These are phyloP conservation scores for Drosophila fulvimacula DNA, from an alignment of 2,888 invertebrate species.

Conservation along the genomic window DNA sequence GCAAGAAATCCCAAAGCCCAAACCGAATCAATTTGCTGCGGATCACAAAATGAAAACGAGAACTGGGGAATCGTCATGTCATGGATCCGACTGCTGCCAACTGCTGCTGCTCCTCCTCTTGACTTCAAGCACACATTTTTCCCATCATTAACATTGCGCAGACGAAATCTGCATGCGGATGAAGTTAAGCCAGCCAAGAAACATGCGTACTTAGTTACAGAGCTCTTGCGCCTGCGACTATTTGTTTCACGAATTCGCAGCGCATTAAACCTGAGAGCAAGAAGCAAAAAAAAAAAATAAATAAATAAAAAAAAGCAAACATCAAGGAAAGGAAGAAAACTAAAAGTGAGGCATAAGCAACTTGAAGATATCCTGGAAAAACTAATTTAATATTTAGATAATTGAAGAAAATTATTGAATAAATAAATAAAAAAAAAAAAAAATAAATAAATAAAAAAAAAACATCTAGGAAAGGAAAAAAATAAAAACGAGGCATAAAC, in stretches of 20 bases:
- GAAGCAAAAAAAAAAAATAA: slow-evolving; percentile 30
- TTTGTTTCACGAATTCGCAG: slow-evolving; percentile 82
- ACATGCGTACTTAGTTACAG: slow-evolving; percentile 80
- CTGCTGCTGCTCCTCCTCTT: slow-evolving; percentile 7
- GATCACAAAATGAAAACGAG: slow-evolving; percentile 54
- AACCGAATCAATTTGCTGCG: slow-evolving; percentile 71
- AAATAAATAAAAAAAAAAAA: too few species aligned
- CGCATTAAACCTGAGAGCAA: slow-evolving; percentile 52
- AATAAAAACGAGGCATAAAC: too few species aligned
- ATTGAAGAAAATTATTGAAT: neutral
- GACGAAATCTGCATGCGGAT: slow-evolving; percentile 69
- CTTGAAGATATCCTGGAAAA: slow-evolving; percentile 34
- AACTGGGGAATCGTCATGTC: slow-evolving; percentile 56
- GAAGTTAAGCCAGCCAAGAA: slow-evolving; percentile 63
- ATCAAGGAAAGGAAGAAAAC: slow-evolving; percentile 13
- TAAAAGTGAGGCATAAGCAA: neutral
- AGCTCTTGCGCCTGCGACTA: slow-evolving; percentile 65
- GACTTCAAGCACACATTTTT: slow-evolving; percentile 50
- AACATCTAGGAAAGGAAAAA: too few species aligned
- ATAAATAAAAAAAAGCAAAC: slow-evolving; percentile 40
- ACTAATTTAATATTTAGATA: neutral
- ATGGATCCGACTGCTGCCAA: slow-evolving; percentile 20
- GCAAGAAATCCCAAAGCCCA: slow-evolving; percentile 28
- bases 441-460: too few species aligned
- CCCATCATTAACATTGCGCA: slow-evolving; percentile 74